A percentile compares a stretch with the other conserved stretches of the same genome.
phyloP scores from a whole-genome alignment of 2,113 vertebrate genomes.

The Vombatus ursinus region DNA sequence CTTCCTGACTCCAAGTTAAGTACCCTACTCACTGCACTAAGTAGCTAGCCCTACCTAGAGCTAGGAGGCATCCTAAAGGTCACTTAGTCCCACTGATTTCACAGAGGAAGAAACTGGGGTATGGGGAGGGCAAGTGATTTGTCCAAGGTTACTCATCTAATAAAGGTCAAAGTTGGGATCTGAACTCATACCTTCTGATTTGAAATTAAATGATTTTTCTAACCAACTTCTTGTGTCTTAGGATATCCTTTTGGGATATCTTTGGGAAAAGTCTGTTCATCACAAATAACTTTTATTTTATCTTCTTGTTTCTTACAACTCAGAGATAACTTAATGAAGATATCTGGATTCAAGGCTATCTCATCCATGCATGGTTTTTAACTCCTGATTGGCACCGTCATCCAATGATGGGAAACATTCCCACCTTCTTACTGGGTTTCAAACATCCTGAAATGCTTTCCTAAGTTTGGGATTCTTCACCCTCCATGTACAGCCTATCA shows the following conservation, averaged over 20 bases:
- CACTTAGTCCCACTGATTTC: background rate
- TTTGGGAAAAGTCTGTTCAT: background rate
- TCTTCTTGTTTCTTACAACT: background rate
- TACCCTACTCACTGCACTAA: too few species aligned
- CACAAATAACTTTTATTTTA: background rate
- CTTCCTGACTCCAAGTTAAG: too few species aligned
- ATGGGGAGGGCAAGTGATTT: background rate
- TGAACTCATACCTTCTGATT: too few species aligned
- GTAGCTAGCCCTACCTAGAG: background rate
- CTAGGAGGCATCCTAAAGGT: background rate
- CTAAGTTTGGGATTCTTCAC: background rate
- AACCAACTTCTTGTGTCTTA: too few species aligned
- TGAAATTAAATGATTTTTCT: too few species aligned
- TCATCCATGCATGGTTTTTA: background rate
- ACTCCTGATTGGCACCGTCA: background rate
- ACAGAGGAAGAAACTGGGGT: background rate
- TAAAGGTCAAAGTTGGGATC: too few species aligned
- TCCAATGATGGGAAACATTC: background rate
- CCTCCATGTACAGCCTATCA: background rate
- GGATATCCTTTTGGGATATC: too few species aligned
- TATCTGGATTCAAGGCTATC: too few species aligned
- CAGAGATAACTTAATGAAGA: background rate
- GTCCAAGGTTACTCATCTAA: too few species aligned
- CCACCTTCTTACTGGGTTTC: too few species aligned
- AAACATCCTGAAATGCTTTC: background rate